Evolutionary conservation across 2,888 invertebrate genomes (phyloP), one percentile per base, ranked within the genome.

Genomic region (Acanthosoma haemorrhoidale): DNA sequence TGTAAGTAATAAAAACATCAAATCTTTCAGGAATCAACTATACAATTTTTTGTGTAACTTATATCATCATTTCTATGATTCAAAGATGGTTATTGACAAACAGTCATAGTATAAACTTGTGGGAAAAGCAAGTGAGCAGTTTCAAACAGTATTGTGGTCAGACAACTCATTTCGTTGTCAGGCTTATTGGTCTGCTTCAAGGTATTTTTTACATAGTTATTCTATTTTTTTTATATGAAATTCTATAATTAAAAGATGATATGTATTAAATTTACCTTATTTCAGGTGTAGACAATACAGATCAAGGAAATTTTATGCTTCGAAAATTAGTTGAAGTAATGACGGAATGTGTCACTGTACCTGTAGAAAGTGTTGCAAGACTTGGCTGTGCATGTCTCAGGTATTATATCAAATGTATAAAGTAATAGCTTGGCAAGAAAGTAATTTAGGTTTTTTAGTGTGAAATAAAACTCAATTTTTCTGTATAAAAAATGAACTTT

Each of bases 61-160:
- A 95, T 79, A 82, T 96, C 66, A 81, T 97, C 6, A 82, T 97
- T 68, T 96, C 96, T 0, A 91, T 92, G 83, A 89, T 96, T 15
- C 96, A 97, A 81, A 90, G 90, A 77, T 96, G 96, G 96, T 81
- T 96, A 71, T 84, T 95, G 11, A 88, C 89, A 79, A 74, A 71
- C 31, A 74, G 73, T 36, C 63, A 70, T 29, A 86, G 88, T 5
- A 86, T 87, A 75, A 83, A 88, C 74, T 85, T 89, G 73, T 88
- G 90, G 87, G 88, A 91, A 75, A 84, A 84, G 74, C 86, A 90
- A 63, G 90, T 91, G 79, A 89, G 93, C 74, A 95, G 94, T 80
- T 96, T 96, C 78, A 96, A 96, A 78, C 96, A 96, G 78, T 95
- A 94, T 78, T 93, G 93, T 77, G 96, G 96, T 8, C 87, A 95